Evolutionary conservation across 2,888 invertebrate genomes (phyloP).

Genomic region (Phortica okadai): DNA sequence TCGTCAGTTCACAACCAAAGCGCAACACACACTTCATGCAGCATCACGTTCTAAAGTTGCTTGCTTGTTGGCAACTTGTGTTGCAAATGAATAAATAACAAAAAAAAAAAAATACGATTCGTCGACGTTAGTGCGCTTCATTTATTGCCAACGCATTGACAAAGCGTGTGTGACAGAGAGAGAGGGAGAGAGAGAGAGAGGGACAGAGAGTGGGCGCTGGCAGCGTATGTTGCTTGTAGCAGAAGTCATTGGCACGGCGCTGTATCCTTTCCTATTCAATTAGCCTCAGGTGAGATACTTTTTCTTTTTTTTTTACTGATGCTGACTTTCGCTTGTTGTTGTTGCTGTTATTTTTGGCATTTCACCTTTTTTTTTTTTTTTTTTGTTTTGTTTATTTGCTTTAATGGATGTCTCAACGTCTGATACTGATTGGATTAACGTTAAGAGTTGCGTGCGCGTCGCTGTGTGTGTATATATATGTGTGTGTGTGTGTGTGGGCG

Average conservation of each 20-base stretch:
- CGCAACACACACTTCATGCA: slow-evolving; percentile 5
- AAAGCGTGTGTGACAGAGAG: too few relatives aligned
- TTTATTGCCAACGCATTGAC: too few relatives aligned
- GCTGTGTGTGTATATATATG: slow-evolving; percentile 17
- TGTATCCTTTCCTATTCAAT: slow-evolving; percentile 50
- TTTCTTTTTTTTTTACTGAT: background rate
- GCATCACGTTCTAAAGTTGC: slow-evolving; percentile 30
- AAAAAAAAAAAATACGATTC: background rate
- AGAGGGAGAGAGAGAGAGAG: too few relatives aligned
- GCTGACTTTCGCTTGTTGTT: background rate
- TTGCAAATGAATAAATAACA: slow-evolving; percentile 57
- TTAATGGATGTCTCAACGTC: background rate
- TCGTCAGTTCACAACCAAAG: slow-evolving; percentile 11
- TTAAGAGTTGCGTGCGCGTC: background rate
- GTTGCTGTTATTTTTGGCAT: background rate
- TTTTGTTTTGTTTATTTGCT: background rate
- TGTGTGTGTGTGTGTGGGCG: background rate
- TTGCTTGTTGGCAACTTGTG: slow-evolving; percentile 25
- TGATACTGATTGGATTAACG: slow-evolving; percentile 34
- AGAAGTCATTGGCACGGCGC: too few relatives aligned
- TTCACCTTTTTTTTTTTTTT: background rate
- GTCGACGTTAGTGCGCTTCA: too few relatives aligned
- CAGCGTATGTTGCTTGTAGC: too few relatives aligned
- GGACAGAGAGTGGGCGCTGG: too few relatives aligned
- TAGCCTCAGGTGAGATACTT: slow-evolving; percentile 49